Evolutionary conservation across 2,113 vertebrate genomes (phyloP).

Genomic region (Hippocampus abdominalis): DNA sequence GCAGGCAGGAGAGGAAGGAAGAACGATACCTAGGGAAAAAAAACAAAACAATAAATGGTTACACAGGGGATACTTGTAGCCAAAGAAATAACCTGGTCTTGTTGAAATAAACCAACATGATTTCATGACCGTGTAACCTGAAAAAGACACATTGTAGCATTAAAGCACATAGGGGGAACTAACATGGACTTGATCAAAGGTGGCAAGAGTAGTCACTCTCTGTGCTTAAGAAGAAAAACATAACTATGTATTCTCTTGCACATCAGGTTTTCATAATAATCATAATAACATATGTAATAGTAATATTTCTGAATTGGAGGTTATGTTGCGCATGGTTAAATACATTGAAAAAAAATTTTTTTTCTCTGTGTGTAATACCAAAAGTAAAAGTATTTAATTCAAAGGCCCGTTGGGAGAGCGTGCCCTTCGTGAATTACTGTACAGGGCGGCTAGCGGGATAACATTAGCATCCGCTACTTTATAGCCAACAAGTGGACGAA

Average conservation of each 20-base stretch:
- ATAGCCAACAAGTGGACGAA: neutral
- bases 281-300: too few relatives aligned
- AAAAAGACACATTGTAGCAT: neutral
- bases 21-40: conserved; percentile 1
- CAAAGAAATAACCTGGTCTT: neutral
- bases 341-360: neutral
- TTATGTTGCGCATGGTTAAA: too few relatives aligned
- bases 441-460: conserved; percentile 55
- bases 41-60: neutral
- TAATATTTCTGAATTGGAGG: too few relatives aligned
- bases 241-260: too few relatives aligned
- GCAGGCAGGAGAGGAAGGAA: conserved; percentile 6
- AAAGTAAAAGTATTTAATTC: neutral
- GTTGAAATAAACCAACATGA: neutral
- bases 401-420: conserved; percentile 3
- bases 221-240: neutral
- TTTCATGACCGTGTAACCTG: neutral
- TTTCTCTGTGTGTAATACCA: neutral
- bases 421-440: conserved; percentile 31
- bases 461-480: conserved; percentile 32
- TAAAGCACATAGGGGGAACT: neutral
- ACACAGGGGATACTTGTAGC: neutral
- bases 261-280: too few relatives aligned
- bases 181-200: neutral
- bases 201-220: too few relatives aligned